These are phyloP conservation scores for Pentamera pediparva DNA, from an alignment of 53 echinoderm and acorn worm genomes.

Conservation along the genomic window DNA sequence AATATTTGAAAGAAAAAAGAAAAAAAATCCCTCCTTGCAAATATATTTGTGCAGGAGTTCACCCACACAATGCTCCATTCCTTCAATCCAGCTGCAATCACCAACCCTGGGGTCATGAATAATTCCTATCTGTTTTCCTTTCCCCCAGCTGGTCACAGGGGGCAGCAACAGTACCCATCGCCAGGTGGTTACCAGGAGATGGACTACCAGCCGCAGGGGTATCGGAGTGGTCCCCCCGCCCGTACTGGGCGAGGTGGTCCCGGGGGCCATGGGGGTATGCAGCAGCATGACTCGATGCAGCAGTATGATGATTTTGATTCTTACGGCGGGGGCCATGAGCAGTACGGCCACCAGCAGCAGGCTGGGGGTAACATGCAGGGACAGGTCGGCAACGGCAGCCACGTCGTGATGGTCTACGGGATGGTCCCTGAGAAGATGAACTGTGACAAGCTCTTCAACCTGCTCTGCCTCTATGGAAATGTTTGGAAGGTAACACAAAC, in stretches of 20 bases:
- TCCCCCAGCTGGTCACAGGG: constrained; percentile 1
- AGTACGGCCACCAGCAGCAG: constrained; percentile 75
- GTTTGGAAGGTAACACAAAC: constrained; percentile 92
- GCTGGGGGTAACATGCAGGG: constrained; percentile 33
- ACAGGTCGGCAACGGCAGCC: constrained; percentile 76
- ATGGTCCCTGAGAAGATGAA: constrained; percentile 90
- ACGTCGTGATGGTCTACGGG: constrained; percentile 90
- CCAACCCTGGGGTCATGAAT: too few species aligned
- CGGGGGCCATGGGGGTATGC: constrained; percentile 46
- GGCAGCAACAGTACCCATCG: background rate
- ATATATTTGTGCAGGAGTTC: too few species aligned
- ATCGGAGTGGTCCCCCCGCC: constrained; percentile 34
- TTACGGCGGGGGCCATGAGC: constrained; percentile 49
- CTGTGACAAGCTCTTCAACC: constrained; percentile 92
- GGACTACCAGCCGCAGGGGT: constrained; percentile 16
- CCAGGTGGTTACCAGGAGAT: constrained; percentile 1
- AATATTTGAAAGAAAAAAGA: background rate
- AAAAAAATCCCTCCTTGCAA: too few species aligned
- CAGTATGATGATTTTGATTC: constrained; percentile 53
- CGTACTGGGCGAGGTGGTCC: constrained; percentile 45
- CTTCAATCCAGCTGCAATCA: too few species aligned
- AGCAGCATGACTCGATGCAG: constrained; percentile 47
- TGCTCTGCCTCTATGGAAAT: constrained; percentile 95
- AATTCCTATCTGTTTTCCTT: background rate
- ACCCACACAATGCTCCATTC: too few species aligned